These are phyloP conservation scores for Rhaphigaster nebulosa DNA, from an alignment of 2,888 invertebrate species.

Conservation along the genomic window DNA sequence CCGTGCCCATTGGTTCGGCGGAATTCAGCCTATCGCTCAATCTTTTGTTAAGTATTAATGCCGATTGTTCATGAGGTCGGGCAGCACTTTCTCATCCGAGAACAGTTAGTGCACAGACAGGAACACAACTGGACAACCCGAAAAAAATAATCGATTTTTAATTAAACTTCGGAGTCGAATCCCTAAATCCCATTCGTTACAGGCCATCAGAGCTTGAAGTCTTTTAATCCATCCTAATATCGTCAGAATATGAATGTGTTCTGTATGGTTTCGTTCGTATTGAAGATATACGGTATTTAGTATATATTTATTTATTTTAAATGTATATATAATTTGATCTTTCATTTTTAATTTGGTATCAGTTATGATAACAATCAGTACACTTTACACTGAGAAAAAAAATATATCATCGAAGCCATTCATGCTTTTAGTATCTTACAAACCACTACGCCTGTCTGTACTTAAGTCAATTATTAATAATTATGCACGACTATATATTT, in stretches of 20 bases:
- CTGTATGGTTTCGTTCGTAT: background rate
- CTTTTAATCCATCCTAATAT: background rate
- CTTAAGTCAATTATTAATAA: too few relatives aligned
- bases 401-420: too few relatives aligned
- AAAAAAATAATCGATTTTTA: background rate
- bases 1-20: background rate
- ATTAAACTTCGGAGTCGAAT: slow-evolving; percentile 30
- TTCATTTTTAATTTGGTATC: too few relatives aligned
- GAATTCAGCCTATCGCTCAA: background rate
- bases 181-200: slow-evolving; percentile 32
- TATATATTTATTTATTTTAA: too few relatives aligned
- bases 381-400: too few relatives aligned
- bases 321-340: too few relatives aligned
- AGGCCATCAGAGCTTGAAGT: background rate
- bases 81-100: background rate
- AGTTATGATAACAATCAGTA: too few relatives aligned
- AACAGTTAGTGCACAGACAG: background rate
- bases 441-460: too few relatives aligned
- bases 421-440: too few relatives aligned
- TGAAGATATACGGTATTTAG: background rate
- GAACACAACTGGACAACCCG: background rate
- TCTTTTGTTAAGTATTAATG: background rate
- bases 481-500: too few relatives aligned
- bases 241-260: background rate
- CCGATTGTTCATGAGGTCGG: background rate